phyloP scores from a whole-genome alignment of 1,140 invertebrate genomes.

The Formica selysi region DNA sequence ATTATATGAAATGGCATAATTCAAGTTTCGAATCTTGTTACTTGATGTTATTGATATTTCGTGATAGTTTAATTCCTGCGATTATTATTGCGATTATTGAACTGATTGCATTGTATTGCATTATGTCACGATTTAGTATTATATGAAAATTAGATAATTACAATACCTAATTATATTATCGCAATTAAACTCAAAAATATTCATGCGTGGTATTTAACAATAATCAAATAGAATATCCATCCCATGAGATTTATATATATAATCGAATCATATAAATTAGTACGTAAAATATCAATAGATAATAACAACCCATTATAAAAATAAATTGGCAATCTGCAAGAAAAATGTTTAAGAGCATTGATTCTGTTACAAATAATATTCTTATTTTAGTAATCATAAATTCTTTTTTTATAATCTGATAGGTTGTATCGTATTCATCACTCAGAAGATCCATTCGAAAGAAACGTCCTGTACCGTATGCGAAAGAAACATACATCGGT shows the following conservation, averaged over 20 bases:
- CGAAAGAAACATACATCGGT: conserved; percentile 52
- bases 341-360: background rate
- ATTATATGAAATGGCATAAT: conserved; percentile 13
- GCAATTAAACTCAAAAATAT: conserved; percentile 26
- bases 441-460: conserved; percentile 45
- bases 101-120: conserved; percentile 34
- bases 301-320: background rate
- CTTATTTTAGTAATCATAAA: conserved; percentile 41
- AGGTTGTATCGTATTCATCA: conserved; percentile 53
- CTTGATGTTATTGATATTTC: conserved; percentile 14
- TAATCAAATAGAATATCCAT: conserved; percentile 19
- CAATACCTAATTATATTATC: conserved; percentile 30
- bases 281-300: background rate
- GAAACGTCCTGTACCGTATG: conserved; percentile 33
- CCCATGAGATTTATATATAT: background rate
- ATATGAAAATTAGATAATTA: conserved; percentile 58
- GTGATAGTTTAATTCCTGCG: conserved; percentile 48
- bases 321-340: background rate
- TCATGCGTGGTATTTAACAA: conserved; percentile 17
- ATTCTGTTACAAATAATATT: background rate
- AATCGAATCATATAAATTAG: conserved; percentile 7
- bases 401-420: conserved; percentile 47
- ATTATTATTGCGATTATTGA: conserved; percentile 28
- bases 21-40: conserved; percentile 45
- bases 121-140: conserved; percentile 6